phyloP scores from a whole-genome alignment of 1,140 invertebrate genomes.

The Zaprionus africanus region DNA sequence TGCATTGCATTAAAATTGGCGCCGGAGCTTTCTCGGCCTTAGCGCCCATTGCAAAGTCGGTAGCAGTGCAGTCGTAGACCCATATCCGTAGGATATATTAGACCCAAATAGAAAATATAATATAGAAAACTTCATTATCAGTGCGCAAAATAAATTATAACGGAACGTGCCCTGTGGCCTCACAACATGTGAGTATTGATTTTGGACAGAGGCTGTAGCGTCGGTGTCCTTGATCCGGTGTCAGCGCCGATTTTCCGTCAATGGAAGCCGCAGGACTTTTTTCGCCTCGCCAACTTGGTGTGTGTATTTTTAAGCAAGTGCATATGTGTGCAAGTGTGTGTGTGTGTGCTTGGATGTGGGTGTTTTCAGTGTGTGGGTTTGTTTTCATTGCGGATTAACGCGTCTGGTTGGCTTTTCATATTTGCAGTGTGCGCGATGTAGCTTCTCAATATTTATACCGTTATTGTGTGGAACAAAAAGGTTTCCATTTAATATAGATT shows the following conservation, averaged over 20 bases:
- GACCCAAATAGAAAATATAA: slow-evolving; percentile 4
- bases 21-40: slow-evolving; percentile 49
- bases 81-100: slow-evolving; percentile 25
- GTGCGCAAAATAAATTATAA: slow-evolving; percentile 30
- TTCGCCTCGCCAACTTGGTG: slow-evolving; percentile 19
- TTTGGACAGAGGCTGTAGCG: slow-evolving; percentile 51
- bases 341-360: slow-evolving; percentile 12
- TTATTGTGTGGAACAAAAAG: not conserved
- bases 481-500: not conserved
- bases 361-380: slow-evolving; percentile 19
- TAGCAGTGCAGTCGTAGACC: slow-evolving; percentile 34
- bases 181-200: slow-evolving; percentile 69
- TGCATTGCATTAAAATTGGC: slow-evolving; percentile 46
- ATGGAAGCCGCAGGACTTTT: slow-evolving; percentile 52
- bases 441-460: slow-evolving; percentile 12
- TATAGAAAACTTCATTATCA: slow-evolving; percentile 10
- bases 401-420: slow-evolving; percentile 27
- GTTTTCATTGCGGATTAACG: slow-evolving; percentile 41
- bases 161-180: slow-evolving; percentile 12
- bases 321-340: slow-evolving; percentile 6
- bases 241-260: slow-evolving; percentile 72
- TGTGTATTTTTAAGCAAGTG: slow-evolving; percentile 39
- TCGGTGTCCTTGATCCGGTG: slow-evolving; percentile 71
- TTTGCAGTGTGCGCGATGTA: slow-evolving; percentile 15
- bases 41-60: slow-evolving; percentile 47